Evolutionary conservation across 2,888 invertebrate genomes (phyloP).

Genomic region (Zygothrica quintamaculata): DNA sequence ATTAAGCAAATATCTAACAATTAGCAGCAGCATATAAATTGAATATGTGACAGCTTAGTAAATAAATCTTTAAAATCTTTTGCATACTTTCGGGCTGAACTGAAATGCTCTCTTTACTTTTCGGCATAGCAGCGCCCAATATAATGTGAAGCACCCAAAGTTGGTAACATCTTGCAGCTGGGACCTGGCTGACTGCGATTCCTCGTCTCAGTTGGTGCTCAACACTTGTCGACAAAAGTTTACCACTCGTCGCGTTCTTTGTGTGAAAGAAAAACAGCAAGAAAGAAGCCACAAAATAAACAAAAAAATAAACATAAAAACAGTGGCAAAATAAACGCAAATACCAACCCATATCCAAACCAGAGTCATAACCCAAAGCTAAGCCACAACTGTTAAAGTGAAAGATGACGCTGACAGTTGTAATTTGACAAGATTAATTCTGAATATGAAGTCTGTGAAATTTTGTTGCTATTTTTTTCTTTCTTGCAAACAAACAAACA

Average conservation of each 20-base stretch:
- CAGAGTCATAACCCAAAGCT: constrained; percentile 7
- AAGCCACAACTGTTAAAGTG: constrained; percentile 65
- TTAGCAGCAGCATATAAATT: no score
- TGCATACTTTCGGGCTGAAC: constrained; percentile 53
- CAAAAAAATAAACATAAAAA: neutral
- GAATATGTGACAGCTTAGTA: neutral
- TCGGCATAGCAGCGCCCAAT: neutral
- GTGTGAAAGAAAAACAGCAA: constrained; percentile 17
- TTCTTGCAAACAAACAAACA: constrained; percentile 41
- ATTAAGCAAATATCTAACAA: no score
- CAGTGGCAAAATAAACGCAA: constrained; percentile 9
- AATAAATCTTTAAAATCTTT: neutral
- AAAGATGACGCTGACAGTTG: constrained; percentile 52
- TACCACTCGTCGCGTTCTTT: constrained; percentile 48
- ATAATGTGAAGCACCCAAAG: constrained; percentile 51
- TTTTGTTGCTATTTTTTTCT: constrained; percentile 31
- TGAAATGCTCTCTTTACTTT: constrained; percentile 26
- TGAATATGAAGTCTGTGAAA: constrained; percentile 53
- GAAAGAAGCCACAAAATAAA: constrained; percentile 9
- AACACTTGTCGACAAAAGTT: constrained; percentile 62
- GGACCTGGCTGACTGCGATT: constrained; percentile 11
- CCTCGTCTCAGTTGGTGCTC: constrained; percentile 54
- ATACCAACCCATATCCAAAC: neutral
- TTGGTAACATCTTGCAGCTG: constrained; percentile 55
- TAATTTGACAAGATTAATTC: constrained; percentile 68